phyloP scores from a whole-genome alignment of 2,113 vertebrate genomes.

The Toxostoma redivivum region DNA sequence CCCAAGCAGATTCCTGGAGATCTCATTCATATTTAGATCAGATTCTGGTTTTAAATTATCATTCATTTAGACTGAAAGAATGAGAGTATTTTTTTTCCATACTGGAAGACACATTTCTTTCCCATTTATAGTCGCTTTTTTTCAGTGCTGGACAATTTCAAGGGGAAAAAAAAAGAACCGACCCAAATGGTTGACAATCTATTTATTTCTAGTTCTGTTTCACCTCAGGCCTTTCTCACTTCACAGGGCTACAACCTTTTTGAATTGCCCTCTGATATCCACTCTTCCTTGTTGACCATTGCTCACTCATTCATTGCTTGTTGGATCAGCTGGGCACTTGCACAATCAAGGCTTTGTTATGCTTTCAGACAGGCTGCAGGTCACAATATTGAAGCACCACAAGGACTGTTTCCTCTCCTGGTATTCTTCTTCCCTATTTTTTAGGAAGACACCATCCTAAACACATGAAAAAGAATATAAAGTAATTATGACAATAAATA shows the following conservation, averaged over 20 bases:
- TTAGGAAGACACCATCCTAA: not conserved
- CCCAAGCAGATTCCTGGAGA: not conserved
- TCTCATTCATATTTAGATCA: not conserved
- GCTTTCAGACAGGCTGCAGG: constrained; percentile 63
- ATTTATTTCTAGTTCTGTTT: not conserved
- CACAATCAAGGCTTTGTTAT: constrained; percentile 64
- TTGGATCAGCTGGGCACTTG: constrained; percentile 70
- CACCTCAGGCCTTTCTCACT: constrained; percentile 26
- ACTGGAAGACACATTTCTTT: not conserved
- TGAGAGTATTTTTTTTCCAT: not conserved
- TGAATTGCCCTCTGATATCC: constrained; percentile 62
- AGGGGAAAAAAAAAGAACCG: not conserved
- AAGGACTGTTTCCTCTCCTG: constrained; percentile 54
- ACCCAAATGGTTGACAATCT: not conserved
- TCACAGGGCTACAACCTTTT: constrained; percentile 46
- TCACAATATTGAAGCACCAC: constrained; percentile 68
- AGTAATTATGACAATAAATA: not conserved
- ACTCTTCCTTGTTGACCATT: constrained; percentile 64
- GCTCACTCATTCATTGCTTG: constrained; percentile 66
- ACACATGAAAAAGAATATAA: not conserved
- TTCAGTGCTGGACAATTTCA: not conserved
- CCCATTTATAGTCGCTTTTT: not conserved
- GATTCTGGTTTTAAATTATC: not conserved
- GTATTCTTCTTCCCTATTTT: constrained; percentile 25
- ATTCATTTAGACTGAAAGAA: not conserved